phyloP scores from a whole-genome alignment of 1,140 invertebrate species.

The Pinna nobilis region DNA sequence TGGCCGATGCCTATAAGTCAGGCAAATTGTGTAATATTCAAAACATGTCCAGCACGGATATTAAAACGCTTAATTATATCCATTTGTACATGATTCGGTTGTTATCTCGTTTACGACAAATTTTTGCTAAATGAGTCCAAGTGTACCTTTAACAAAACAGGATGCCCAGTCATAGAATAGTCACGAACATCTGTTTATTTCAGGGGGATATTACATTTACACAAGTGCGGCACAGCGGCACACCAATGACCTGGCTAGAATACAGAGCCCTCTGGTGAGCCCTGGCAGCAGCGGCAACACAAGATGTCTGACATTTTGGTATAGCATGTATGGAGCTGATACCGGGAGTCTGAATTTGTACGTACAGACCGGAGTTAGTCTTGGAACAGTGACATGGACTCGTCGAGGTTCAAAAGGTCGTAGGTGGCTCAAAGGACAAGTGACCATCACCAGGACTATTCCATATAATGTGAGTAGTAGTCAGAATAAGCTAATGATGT shows the following conservation, averaged over 20 bases:
- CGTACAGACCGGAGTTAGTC: constrained; percentile 25
- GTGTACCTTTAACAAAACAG: too few relatives aligned
- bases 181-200: constrained; percentile 4
- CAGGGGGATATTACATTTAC: constrained; percentile 65
- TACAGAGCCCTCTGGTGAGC: constrained; percentile 29
- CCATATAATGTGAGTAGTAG: constrained; percentile 54
- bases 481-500: too few relatives aligned
- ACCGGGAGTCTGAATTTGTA: constrained; percentile 51
- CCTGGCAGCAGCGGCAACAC: constrained; percentile 12
- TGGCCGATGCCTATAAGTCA: too few relatives aligned
- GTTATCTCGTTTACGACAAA: too few relatives aligned
- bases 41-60: too few relatives aligned
- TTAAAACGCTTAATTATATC: too few relatives aligned
- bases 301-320: constrained; percentile 51
- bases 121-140: too few relatives aligned
- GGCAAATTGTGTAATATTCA: background rate
- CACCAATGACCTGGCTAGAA: constrained; percentile 73
- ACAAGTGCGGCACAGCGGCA: constrained; percentile 57
- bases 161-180: background rate
- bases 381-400: constrained; percentile 58
- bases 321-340: constrained; percentile 57
- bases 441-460: constrained; percentile 43
- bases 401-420: constrained; percentile 61
- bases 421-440: constrained; percentile 54
- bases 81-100: too few relatives aligned